Evolutionary conservation across 2,113 vertebrate genomes (phyloP).

Genomic region (Ameiurus melas): DNA sequence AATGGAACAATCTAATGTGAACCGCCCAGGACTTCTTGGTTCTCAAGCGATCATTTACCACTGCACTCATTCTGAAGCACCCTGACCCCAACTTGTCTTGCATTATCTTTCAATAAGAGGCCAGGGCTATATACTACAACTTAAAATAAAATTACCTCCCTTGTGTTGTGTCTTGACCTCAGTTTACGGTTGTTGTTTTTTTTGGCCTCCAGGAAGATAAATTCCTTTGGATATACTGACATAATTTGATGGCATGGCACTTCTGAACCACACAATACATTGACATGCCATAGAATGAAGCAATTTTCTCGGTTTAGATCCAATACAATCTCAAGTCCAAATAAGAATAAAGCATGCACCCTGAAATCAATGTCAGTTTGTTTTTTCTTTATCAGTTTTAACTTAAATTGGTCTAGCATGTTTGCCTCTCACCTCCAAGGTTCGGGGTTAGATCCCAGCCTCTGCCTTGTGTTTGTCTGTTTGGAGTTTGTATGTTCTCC

Average conservation of each 20-base stretch:
- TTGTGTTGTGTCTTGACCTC: neutral
- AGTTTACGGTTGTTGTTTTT: neutral
- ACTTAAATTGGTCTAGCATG: neutral
- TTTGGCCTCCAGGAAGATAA: neutral
- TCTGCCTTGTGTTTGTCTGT: no score
- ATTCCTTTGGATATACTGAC: neutral
- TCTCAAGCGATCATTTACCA: neutral
- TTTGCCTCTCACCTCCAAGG: no score
- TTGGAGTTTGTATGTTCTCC: no score
- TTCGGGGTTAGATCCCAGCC: no score
- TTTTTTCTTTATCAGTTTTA: neutral
- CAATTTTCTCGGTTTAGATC: neutral
- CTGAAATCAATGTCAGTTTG: neutral
- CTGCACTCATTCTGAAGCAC: conserved; percentile 2
- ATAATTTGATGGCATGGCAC: neutral
- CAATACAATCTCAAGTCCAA: neutral
- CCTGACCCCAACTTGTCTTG: neutral
- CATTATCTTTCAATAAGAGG: neutral
- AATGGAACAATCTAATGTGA: neutral
- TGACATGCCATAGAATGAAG: neutral
- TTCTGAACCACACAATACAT: neutral
- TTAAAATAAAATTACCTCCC: neutral
- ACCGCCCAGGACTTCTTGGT: neutral
- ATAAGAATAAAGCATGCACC: neutral
- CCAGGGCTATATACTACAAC: neutral